Percentiles rank a stretch among this genome's conserved stretches.
Evolutionary conservation across 2,797 vertebrate genomes (phyloP).

Genomic region (Vireo griseus): DNA sequence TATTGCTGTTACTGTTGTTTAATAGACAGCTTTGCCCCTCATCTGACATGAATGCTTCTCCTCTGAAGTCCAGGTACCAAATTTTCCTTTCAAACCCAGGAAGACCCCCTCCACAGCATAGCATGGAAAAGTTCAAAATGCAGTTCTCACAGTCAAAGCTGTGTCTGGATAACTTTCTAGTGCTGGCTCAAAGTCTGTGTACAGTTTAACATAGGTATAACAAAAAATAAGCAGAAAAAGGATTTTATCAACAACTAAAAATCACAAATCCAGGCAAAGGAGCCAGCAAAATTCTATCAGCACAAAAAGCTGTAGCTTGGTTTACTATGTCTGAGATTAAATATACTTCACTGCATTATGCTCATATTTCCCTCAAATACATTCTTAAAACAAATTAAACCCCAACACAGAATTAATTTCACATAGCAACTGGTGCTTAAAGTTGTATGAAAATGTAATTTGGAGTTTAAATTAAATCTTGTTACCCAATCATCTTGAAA

Average conservation of each 20-base stretch:
- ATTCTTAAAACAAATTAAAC: not conserved
- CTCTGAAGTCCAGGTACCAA: not conserved
- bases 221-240: not conserved
- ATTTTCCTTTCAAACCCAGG: not conserved
- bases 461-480: conserved; percentile 19
- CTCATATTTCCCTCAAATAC: not conserved
- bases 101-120: not conserved
- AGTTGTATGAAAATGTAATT: conserved; percentile 13
- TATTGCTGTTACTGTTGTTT: not conserved
- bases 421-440: not conserved
- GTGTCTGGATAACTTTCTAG: not conserved
- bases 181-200: not conserved
- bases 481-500: not conserved
- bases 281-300: not conserved
- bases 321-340: not conserved
- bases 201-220: not conserved
- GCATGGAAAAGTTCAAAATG: not conserved
- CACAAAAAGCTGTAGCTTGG: not conserved
- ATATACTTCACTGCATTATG: not conserved
- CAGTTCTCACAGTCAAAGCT: not conserved
- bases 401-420: not conserved
- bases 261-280: not conserved
- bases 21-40: not conserved
- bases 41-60: not conserved
- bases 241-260: not conserved